Base-by-base conservation (phyloP, 2,113 vertebrate species). In the Emydura subglobosa region DNA sequence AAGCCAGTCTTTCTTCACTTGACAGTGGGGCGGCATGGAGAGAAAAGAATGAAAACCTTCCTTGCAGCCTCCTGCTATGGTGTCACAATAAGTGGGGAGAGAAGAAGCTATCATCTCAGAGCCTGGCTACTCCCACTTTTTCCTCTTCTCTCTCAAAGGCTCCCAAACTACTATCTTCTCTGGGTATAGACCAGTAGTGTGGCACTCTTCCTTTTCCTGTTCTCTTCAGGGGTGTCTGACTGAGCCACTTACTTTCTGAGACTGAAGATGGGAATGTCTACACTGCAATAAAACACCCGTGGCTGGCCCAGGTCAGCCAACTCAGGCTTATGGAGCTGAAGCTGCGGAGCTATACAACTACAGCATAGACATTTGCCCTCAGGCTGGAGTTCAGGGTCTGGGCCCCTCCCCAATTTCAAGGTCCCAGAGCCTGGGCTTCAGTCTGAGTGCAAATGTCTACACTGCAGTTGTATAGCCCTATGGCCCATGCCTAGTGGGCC, bases 11-110 rank as follows among this genome's bases (percentile, higher is more conserved):
- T 21, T 90, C 7, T 85, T 17, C 51, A 4, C 51, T 44, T 84
- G 83, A 6, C 31, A 82, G 7, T 55, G 83, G 51, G 5, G 21
- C 91, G 57, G 57, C 10, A 59, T 4, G 11, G 29, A 59, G 57
- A 59, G 29, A 59, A 59, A 59, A 59, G 88, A 87, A 53, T 1
- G 2, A 3, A 89, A 82, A 34, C 44, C 6, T 13, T 79, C 27
- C 24, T 59, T 83, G 10, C 16, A 51, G 7, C 22, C 8, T 61
- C 16, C 90, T 89, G 51, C 0, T 0, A 7, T 29, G 47, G 31
- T 54, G 78, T 88, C 87, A 13, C 6, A 4, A 31, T 31, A 57
- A 87, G 54, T 16, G 51, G 16, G 5, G 50, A 81, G 50, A 84
- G 78, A 83, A 59, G 57, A 59, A 85, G 6, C 2, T 76, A 53